Conservation (phyloP, 2,113 vertebrate species). For the Sciurus niger region DNA sequence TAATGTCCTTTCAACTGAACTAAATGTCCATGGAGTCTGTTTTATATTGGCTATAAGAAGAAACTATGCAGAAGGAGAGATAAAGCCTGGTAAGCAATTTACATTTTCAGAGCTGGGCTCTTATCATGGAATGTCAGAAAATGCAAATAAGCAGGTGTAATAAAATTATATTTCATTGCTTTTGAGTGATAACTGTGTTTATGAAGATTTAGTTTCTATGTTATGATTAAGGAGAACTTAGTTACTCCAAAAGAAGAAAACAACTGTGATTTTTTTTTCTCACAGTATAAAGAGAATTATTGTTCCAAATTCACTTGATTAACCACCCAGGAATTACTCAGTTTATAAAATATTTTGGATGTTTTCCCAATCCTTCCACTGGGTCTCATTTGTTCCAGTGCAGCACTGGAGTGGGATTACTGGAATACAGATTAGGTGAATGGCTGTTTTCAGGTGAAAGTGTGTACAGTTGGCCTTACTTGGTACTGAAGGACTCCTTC, state of each 20-base stretch:
- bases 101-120: conserved; percentile 39
- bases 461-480: neutral
- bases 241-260: conserved; percentile 54
- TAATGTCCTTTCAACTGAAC: conserved; percentile 20
- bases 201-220: conserved; percentile 63
- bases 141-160: conserved; percentile 70
- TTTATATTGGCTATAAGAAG: conserved; percentile 12
- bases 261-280: neutral
- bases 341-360: conserved; percentile 27
- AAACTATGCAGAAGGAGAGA: conserved; percentile 49
- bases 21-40: neutral
- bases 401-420: neutral
- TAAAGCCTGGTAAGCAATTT: conserved; percentile 64
- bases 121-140: conserved; percentile 73
- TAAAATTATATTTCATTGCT: conserved; percentile 76
- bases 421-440: neutral
- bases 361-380: neutral
- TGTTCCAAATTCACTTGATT: conserved; percentile 27
- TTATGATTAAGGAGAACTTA: conserved; percentile 59
- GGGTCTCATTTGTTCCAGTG: neutral
- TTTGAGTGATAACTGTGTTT: conserved; percentile 70
- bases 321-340: conserved; percentile 16
- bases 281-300: conserved; percentile 14
- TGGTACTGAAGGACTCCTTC: conserved; percentile 3
- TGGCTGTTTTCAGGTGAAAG: conserved; percentile 26